Evolutionary conservation across 2,888 invertebrate genomes (phyloP).

Genomic region (Euproctis similis): DNA sequence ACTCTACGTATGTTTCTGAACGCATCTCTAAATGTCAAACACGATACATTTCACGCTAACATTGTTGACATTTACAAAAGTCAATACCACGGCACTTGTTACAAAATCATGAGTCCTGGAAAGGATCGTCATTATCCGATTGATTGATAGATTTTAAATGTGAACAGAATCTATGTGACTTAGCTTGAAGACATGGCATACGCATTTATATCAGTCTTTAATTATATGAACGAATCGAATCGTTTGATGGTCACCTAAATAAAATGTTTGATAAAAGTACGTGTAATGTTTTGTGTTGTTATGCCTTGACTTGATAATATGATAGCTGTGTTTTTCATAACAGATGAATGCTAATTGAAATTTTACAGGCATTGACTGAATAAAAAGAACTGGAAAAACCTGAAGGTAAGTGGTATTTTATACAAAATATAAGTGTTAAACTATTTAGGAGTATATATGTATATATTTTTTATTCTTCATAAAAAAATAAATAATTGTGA

Average conservation of each 20-base stretch:
- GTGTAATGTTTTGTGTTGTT: conserved; percentile 2
- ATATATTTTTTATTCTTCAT: too few relatives aligned
- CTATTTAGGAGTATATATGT: too few relatives aligned
- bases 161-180: conserved; percentile 7
- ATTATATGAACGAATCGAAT: too few relatives aligned
- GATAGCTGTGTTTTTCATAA: conserved; percentile 9
- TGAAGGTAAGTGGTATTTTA: conserved; percentile 10
- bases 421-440: too few relatives aligned
- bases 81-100: conserved; percentile 5
- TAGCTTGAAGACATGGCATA: conserved; percentile 16
- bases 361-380: conserved; percentile 14
- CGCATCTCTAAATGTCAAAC: conserved; percentile 7
- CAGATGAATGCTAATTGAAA: conserved; percentile 5
- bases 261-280: conserved; percentile 5
- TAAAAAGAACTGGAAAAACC: conserved; percentile 2
- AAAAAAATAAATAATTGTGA: too few relatives aligned
- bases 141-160: too few relatives aligned
- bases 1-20: conserved; percentile 17
- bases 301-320: conserved; percentile 1
- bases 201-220: too few relatives aligned
- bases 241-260: conserved; percentile 14
- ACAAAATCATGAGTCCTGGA: conserved; percentile 1
- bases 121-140: conserved; percentile 15
- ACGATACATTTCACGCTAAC: conserved; percentile 11
- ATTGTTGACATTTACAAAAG: conserved; percentile 5